Percentiles rank a stretch among this genome's conserved stretches.
These are phyloP conservation scores for Bergia puertoricense DNA, from an alignment of 92 coral and sea anemone species.

Conservation along the genomic window DNA sequence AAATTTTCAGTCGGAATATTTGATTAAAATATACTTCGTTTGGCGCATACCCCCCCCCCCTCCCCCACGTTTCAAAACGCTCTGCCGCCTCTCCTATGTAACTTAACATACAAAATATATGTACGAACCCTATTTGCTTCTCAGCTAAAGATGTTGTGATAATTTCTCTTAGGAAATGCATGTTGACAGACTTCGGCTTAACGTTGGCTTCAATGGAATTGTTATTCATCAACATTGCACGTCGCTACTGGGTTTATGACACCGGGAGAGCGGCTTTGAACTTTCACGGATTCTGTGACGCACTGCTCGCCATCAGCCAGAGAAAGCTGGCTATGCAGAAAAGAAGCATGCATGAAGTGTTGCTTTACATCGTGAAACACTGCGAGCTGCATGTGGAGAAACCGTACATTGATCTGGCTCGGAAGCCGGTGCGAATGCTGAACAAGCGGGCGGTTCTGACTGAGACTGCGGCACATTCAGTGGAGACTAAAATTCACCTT, in stretches of 20 bases:
- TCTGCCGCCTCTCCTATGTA: too few species aligned
- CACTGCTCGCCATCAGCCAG: constrained; percentile 28
- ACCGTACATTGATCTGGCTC: not conserved
- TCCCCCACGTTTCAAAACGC: too few species aligned
- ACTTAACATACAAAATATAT: too few species aligned
- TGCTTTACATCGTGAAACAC: constrained; percentile 22
- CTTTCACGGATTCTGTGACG: constrained; percentile 46
- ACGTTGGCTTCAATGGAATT: constrained; percentile 38
- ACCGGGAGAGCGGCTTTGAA: constrained; percentile 34
- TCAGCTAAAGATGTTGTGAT: not conserved
- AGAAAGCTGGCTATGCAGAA: constrained; percentile 7
- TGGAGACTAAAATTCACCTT: constrained; percentile 18
- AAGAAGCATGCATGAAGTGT: constrained; percentile 35
- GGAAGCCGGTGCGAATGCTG: constrained; percentile 23
- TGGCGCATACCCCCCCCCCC: too few species aligned
- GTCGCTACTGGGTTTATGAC: constrained; percentile 38
- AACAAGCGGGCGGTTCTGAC: constrained; percentile 11
- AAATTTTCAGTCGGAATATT: too few species aligned
- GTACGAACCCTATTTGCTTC: not conserved
- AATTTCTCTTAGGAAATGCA: constrained; percentile 28
- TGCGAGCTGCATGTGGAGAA: constrained; percentile 36
- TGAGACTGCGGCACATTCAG: not conserved
- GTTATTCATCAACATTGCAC: constrained; percentile 34
- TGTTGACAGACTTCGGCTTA: constrained; percentile 39
- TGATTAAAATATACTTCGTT: too few species aligned